phyloP scores from a whole-genome alignment of 2,888 invertebrate species.

The Buathra laborator region DNA sequence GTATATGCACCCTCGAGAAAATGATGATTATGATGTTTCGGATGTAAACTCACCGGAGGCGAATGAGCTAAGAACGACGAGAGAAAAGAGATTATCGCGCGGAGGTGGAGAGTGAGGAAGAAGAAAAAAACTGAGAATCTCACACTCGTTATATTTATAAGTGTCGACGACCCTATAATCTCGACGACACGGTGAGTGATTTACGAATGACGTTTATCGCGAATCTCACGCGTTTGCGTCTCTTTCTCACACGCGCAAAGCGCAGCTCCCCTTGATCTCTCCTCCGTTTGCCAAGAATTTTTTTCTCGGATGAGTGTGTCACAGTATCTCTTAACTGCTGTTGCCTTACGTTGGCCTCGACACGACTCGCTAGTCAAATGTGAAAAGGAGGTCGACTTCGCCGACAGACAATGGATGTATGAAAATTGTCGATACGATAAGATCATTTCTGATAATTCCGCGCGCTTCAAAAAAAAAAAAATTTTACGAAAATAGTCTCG shows the following conservation, averaged over 20 bases:
- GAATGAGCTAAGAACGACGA: slow-evolving; percentile 43
- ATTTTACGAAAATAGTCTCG: background rate
- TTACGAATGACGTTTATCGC: slow-evolving; percentile 70
- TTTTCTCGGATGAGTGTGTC: slow-evolving; percentile 63
- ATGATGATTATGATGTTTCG: slow-evolving; percentile 17
- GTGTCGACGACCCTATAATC: slow-evolving; percentile 70
- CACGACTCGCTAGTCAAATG: slow-evolving; percentile 62
- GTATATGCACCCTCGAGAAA: slow-evolving; percentile 10
- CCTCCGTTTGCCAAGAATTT: slow-evolving; percentile 40
- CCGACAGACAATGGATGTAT: slow-evolving; percentile 2
- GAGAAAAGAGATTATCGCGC: slow-evolving; percentile 16
- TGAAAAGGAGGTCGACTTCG: slow-evolving; percentile 57
- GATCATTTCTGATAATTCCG: slow-evolving; percentile 1
- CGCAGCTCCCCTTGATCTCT: slow-evolving; percentile 22
- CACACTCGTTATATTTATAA: slow-evolving; percentile 64
- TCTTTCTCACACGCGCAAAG: background rate
- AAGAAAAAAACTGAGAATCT: slow-evolving; percentile 42
- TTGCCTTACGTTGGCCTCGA: slow-evolving; percentile 50
- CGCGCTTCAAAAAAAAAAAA: background rate
- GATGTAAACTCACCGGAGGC: background rate
- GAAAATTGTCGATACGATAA: background rate
- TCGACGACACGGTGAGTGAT: slow-evolving; percentile 67
- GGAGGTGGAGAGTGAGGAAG: background rate
- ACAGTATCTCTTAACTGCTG: slow-evolving; percentile 25
- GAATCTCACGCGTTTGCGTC: slow-evolving; percentile 59